A percentile compares a stretch with the other conserved stretches of the same genome.
phyloP scores from a whole-genome alignment of 2,113 vertebrate genomes.

The Leptodactylus fuscus region DNA sequence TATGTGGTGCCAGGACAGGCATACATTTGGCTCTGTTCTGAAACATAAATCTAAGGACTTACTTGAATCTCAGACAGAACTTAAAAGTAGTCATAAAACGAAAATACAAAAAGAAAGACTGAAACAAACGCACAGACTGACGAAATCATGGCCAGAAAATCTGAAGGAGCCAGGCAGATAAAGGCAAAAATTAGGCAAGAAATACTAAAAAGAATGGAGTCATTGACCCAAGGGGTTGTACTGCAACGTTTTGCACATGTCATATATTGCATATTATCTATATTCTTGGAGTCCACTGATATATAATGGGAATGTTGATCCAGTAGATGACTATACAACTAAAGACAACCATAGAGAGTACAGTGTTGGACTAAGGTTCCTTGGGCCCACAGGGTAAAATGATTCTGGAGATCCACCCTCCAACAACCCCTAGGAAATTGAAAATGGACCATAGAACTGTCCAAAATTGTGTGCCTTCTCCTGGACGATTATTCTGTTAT shows the following conservation, averaged over 20 bases:
- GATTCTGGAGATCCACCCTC: too few relatives aligned
- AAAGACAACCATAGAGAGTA: too few relatives aligned
- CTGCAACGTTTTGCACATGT: too few relatives aligned
- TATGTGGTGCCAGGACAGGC: conserved; percentile 16
- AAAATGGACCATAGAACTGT: too few relatives aligned
- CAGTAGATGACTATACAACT: too few relatives aligned
- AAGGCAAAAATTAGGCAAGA: neutral
- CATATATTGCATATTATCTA: neutral
- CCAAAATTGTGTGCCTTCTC: too few relatives aligned
- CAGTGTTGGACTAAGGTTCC: too few relatives aligned
- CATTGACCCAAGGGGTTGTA: neutral
- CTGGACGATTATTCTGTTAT: too few relatives aligned
- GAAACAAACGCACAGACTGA: neutral
- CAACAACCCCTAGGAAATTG: too few relatives aligned
- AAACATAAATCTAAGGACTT: neutral
- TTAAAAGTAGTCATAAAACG: neutral
- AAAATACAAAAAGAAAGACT: neutral
- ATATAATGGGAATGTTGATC: too few relatives aligned
- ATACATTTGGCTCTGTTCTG: neutral
- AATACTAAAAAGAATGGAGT: neutral
- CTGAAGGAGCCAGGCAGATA: neutral
- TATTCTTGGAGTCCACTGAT: too few relatives aligned
- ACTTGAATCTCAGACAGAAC: neutral
- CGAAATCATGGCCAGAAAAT: neutral
- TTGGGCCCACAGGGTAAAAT: too few relatives aligned